These are phyloP conservation scores for Epistrophe grossulariae DNA, from an alignment of 2,888 invertebrate species.

Conservation along the genomic window DNA sequence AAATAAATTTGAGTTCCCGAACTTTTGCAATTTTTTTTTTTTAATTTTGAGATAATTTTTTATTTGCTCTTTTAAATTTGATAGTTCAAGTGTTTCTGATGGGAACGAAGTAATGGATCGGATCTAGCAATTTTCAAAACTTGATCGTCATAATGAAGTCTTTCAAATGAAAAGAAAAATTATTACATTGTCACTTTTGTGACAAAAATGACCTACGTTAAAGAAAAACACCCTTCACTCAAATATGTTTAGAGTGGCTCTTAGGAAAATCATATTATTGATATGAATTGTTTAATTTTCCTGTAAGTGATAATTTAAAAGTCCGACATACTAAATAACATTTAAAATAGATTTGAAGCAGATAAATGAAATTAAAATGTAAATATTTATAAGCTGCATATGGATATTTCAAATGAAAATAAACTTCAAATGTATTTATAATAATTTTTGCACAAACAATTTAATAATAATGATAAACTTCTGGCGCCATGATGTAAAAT, in stretches of 20 bases:
- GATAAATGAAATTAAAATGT: not conserved
- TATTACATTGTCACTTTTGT: not conserved
- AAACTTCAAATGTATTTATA: not conserved
- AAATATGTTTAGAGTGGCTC: not conserved
- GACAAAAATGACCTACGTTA: too few species aligned
- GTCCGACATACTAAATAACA: not conserved
- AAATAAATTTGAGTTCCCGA: too few species aligned
- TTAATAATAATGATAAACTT: not conserved
- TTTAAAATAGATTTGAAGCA: not conserved
- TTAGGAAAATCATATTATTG: not conserved
- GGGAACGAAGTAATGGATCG: too few species aligned
- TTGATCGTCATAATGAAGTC: too few species aligned
- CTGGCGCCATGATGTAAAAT: conserved; percentile 16
- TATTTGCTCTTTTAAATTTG: too few species aligned
- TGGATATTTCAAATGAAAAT: not conserved
- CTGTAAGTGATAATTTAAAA: conserved; percentile 6
- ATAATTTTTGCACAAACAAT: conserved; percentile 1
- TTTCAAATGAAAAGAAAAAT: too few species aligned
- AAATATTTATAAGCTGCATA: not conserved
- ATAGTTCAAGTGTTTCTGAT: too few species aligned
- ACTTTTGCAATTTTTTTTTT: too few species aligned
- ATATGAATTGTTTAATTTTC: not conserved
- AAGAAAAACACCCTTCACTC: not conserved
- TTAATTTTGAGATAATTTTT: too few species aligned
- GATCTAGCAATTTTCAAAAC: too few species aligned